phyloP scores from a whole-genome alignment of 2,113 vertebrate genomes.

The Rallus limicola region DNA sequence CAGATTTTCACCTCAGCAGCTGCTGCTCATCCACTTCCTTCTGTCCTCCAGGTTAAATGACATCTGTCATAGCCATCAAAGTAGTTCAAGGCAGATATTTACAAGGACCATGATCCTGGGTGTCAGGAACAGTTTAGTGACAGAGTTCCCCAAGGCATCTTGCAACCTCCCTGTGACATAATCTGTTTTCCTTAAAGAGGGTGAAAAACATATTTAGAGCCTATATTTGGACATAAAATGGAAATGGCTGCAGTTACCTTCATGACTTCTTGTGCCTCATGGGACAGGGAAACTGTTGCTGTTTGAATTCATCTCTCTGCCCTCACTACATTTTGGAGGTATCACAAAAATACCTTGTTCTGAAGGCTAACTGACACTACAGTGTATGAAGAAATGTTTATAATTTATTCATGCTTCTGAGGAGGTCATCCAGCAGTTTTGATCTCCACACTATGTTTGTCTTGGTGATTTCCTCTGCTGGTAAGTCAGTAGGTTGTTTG shows the following conservation, averaged over 20 bases:
- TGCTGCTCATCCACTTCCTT: neutral
- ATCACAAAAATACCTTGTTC: neutral
- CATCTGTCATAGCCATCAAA: neutral
- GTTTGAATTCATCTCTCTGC: neutral
- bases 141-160: neutral
- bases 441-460: accelerated
- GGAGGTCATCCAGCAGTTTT: neutral
- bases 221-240: neutral
- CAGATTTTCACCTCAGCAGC: neutral
- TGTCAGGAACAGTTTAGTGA: neutral
- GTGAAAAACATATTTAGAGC: neutral
- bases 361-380: neutral
- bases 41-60: neutral
- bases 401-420: neutral
- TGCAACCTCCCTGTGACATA: neutral
- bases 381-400: neutral
- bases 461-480: neutral
- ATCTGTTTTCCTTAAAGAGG: neutral
- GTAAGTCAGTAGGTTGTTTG: neutral
- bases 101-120: neutral
- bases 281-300: neutral
- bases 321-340: neutral
- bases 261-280: neutral
- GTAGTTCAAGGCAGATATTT: neutral
- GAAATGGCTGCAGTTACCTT: neutral